Base-by-base conservation (phyloP, 2,797 vertebrate species). In the Psittacula derbiana region DNA sequence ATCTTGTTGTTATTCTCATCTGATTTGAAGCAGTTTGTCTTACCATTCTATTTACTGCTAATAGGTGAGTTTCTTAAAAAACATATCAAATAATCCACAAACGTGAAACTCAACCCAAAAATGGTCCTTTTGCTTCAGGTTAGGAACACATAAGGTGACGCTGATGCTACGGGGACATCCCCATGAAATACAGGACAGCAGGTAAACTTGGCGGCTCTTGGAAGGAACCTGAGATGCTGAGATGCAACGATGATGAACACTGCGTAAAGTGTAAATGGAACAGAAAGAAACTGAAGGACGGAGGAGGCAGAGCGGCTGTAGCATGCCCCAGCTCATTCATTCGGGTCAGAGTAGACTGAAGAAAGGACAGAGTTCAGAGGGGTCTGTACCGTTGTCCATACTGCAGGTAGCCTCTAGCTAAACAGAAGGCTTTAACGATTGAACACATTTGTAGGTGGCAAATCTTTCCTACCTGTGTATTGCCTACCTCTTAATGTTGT, bases 91-190 rank as follows among this genome's bases (percentile, higher is more conserved):
- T 84, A 86, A 31, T 60, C 76, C 6, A 9, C 38, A n/a, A 40
- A 61, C 15, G 11, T 50, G 62, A 88, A 93, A 84, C 27, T 86
- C 12, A 72, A 23, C 31, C 5, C 4, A 3, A 16, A 83, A 84
- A 49, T 11, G 11, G 49, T 53, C 19, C 23, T 79, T 79, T 55
- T 36, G 43, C 21, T 2, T 84, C 43, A 73, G 33, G 20, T 49
- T 83, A 47, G 3, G 5, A 75, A 78, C 16, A 11, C 1, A 10
- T 23, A 44, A 74, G 27, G 31, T 36, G 16, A 60, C 69, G 24
- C 12, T 38, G 70, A 72, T 6, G 11, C 20, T 44, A 8, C 55
- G 14, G 15, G 0, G 0, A 44, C 41, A 46, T 7, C 31, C 25
- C 28, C 1, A 2, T 8, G 75, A 80, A 88, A 92, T 5, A 13